phyloP scores from a whole-genome alignment of 2,888 invertebrate genomes.

The Bombylius major region DNA sequence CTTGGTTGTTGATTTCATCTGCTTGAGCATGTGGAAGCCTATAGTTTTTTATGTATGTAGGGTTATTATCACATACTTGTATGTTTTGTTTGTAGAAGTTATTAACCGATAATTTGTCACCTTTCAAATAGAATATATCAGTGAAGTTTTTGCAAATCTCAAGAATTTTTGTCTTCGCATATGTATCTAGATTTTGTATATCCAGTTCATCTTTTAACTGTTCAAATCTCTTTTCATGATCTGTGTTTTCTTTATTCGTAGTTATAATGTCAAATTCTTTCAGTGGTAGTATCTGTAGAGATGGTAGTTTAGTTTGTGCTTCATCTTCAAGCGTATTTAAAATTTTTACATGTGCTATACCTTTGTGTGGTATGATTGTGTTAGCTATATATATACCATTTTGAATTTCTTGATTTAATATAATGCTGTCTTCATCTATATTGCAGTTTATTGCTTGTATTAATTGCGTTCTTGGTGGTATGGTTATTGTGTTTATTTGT shows the following conservation, averaged over 20 bases:
- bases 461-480: conserved; percentile 4
- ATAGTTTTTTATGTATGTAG: conserved; percentile 1
- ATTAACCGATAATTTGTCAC: not conserved
- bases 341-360: not conserved
- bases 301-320: too few relatives aligned
- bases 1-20: conserved; percentile 14
- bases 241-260: too few relatives aligned
- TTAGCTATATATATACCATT: not conserved
- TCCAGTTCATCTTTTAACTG: not conserved
- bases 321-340: too few relatives aligned
- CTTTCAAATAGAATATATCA: not conserved
- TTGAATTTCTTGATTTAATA: conserved; percentile 2
- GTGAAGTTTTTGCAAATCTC: not conserved
- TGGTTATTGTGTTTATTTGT: not conserved
- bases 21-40: conserved; percentile 2
- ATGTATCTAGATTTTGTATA: not conserved
- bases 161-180: not conserved
- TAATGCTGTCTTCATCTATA: conserved; percentile 3
- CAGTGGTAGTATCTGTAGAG: too few relatives aligned
- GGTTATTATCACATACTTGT: not conserved
- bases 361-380: not conserved
- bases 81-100: not conserved
- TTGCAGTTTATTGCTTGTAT: not conserved
- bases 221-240: not conserved
- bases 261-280: too few relatives aligned